Percentiles rank a stretch among this genome's conserved stretches.
These are phyloP conservation scores for Ammospiza caudacuta DNA, from an alignment of 2,113 vertebrate species.

Conservation along the genomic window DNA sequence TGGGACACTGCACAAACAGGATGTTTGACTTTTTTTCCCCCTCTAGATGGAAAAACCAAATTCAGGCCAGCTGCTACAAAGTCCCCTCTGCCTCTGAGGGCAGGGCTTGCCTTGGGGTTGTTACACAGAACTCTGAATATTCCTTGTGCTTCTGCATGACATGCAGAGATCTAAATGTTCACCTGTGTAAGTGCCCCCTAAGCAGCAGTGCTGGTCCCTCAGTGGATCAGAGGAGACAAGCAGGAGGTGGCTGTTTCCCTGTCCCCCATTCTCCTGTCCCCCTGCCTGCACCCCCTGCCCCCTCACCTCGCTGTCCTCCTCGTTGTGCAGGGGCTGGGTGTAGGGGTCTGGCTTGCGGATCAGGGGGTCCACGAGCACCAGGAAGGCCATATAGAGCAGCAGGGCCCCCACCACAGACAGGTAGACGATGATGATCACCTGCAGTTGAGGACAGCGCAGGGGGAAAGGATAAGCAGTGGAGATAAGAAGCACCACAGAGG, in stretches of 20 bases:
- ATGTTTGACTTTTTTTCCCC: background rate
- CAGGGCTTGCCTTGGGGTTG: background rate
- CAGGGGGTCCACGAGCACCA: conserved; percentile 93
- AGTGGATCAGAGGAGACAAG: background rate
- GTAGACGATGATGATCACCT: conserved; percentile 95
- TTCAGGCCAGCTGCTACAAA: background rate
- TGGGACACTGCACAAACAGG: background rate
- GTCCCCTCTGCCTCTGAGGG: background rate
- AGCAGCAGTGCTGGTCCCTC: background rate
- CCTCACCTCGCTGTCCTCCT: conserved; percentile 89
- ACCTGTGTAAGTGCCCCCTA: background rate
- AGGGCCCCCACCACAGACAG: conserved; percentile 90
- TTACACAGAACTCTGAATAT: background rate
- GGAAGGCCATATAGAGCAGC: conserved; percentile 94
- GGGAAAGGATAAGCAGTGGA: background rate
- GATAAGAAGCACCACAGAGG: background rate
- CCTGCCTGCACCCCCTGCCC: background rate
- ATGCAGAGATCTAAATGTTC: background rate
- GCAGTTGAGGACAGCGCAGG: background rate
- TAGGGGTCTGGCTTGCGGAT: conserved; percentile 91
- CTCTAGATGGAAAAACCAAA: background rate
- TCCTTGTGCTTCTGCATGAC: background rate
- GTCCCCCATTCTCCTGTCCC: background rate
- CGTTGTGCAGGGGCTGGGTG: conserved; percentile 87
- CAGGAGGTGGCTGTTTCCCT: background rate